Conservation (phyloP, 2,888 invertebrate genomes). For the Tetragnatha montana region DNA sequence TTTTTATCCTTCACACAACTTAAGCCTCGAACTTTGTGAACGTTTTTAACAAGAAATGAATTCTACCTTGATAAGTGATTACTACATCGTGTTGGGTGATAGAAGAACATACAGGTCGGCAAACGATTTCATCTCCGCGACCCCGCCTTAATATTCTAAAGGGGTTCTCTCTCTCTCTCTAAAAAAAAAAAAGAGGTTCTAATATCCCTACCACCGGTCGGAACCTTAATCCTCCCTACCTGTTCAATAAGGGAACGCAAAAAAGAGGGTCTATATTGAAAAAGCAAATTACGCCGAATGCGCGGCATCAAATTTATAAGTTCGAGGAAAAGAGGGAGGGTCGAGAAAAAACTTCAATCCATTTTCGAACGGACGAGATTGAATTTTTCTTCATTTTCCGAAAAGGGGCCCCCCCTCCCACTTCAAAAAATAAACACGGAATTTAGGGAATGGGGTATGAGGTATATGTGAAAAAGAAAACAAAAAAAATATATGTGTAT, state of each 20-base stretch:
- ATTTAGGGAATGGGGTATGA: background rate
- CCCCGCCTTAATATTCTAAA: background rate
- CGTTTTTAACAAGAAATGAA: no score
- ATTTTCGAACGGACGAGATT: constrained; percentile 26
- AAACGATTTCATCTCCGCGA: background rate
- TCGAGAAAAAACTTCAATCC: constrained; percentile 7
- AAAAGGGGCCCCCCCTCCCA: background rate
- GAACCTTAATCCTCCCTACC: background rate
- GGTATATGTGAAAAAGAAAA: background rate
- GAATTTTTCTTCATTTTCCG: constrained; percentile 20
- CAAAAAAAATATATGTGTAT: constrained; percentile 43
- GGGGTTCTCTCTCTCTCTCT: background rate
- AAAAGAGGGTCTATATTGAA: background rate
- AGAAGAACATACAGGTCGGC: background rate
- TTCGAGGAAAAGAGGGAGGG: background rate
- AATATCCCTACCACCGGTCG: background rate
- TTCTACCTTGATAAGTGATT: no score
- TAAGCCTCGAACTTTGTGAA: no score
- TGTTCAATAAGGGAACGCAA: background rate
- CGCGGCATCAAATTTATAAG: constrained; percentile 23
- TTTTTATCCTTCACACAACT: no score
- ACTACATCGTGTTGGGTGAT: no score
- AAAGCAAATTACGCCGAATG: background rate
- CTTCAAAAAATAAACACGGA: constrained; percentile 9
- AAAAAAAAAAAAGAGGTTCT: background rate